Percentiles rank a stretch among this genome's conserved stretches.
phyloP scores from a whole-genome alignment of 2,113 vertebrate species.

The Brevimyrus niger region DNA sequence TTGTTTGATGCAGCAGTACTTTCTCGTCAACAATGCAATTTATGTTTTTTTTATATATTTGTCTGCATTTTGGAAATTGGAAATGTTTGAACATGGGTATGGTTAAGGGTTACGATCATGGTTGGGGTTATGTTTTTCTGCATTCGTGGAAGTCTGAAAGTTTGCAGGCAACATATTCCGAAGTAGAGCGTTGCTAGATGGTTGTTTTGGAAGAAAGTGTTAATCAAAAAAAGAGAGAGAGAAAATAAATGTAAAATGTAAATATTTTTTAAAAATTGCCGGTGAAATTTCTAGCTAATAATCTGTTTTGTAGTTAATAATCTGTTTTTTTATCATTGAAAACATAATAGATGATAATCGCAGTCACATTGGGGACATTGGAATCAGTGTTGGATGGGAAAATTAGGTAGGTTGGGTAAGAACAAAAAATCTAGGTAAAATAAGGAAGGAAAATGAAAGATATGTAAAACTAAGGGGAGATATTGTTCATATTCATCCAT shows the following conservation, averaged over 20 bases:
- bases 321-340: neutral
- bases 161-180: neutral
- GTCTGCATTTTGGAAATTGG: neutral
- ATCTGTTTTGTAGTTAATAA: neutral
- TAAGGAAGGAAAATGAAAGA: neutral
- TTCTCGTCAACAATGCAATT: neutral
- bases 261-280: neutral
- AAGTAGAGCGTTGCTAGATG: neutral
- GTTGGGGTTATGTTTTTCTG: neutral
- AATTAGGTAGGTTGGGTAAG: conserved; percentile 10
- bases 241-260: neutral
- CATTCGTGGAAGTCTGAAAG: neutral
- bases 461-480: neutral
- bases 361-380: neutral
- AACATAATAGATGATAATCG: neutral
- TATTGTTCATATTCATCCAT: conserved; percentile 16
- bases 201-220: neutral
- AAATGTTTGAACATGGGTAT: neutral
- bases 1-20: neutral
- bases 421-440: conserved; percentile 13
- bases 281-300: neutral
- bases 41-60: neutral
- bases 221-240: neutral
- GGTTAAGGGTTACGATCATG: neutral
- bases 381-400: conserved; percentile 19